phyloP scores from a whole-genome alignment of 2,113 vertebrate species.

The Melanerpes formicivorus region DNA sequence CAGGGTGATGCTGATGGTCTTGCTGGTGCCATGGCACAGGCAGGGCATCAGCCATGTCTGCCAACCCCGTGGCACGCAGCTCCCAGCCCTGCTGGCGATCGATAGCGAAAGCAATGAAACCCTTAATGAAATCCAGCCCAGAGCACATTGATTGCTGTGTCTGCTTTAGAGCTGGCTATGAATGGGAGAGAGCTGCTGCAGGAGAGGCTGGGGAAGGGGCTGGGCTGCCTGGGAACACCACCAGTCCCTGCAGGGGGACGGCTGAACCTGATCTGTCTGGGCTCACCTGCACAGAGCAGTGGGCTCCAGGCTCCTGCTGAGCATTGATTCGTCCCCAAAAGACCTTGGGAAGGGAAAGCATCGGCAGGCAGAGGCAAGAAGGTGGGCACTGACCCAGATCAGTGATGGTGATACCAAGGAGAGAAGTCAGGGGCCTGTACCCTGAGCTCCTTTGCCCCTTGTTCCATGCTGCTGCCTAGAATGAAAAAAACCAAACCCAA shows the following conservation, averaged over 20 bases:
- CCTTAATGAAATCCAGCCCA: constrained; percentile 66
- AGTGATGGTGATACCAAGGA: neutral
- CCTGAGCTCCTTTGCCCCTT: neutral
- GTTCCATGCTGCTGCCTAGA: neutral
- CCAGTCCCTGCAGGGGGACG: rapidly evolving
- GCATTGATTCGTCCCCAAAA: neutral
- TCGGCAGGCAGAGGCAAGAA: neutral
- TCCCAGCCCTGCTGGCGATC: constrained; percentile 17
- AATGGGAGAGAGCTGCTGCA: constrained; percentile 53
- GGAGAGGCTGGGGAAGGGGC: neutral
- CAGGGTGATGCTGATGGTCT: too few species aligned
- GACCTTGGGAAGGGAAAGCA: neutral
- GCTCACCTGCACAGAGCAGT: neutral
- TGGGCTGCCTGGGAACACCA: neutral
- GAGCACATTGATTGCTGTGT: constrained; percentile 57
- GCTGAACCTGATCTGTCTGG: neutral
- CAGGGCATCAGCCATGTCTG: neutral
- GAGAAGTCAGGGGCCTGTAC: neutral
- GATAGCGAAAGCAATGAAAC: constrained; percentile 40
- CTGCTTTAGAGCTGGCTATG: constrained; percentile 54
- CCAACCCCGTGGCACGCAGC: rapidly evolving
- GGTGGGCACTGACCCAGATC: neutral
- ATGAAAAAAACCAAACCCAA: neutral
- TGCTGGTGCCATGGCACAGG: neutral
- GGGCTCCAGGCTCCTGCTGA: neutral